Evolutionary conservation across 2,888 invertebrate genomes (phyloP).

Genomic region (Tenthredo distinguenda): DNA sequence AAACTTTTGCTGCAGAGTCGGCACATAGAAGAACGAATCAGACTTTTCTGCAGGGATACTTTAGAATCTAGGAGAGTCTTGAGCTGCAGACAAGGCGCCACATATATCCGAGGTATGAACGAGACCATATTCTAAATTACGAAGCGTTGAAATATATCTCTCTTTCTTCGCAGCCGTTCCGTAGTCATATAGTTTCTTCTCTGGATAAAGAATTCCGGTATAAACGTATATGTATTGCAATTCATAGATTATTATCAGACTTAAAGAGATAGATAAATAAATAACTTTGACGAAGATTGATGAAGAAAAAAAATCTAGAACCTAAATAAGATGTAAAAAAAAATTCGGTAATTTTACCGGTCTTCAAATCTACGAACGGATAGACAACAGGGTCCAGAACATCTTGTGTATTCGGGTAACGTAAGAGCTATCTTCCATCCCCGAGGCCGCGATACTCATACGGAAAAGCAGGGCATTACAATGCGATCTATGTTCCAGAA

Average conservation of each 20-base stretch:
- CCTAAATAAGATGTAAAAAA: neutral
- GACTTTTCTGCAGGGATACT: conserved; percentile 1
- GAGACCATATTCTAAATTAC: conserved; percentile 19
- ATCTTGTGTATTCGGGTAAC: conserved; percentile 45
- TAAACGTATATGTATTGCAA: neutral
- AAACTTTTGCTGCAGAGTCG: conserved; percentile 13
- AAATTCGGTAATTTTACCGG: neutral
- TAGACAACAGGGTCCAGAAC: conserved; percentile 39
- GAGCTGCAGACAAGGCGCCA: conserved; percentile 7
- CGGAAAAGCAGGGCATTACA: conserved; percentile 67
- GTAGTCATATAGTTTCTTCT: neutral
- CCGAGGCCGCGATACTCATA: conserved; percentile 45
- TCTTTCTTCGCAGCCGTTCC: neutral
- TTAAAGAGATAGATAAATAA: neutral
- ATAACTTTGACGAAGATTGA: neutral
- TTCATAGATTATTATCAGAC: neutral
- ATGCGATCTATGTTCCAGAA: conserved; percentile 67
- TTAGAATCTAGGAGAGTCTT: conserved; percentile 17
- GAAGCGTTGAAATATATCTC: neutral
- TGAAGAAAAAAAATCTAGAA: neutral
- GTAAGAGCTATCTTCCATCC: conserved; percentile 51
- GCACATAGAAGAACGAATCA: conserved; percentile 2
- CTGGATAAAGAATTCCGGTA: neutral
- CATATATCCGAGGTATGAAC: neutral
- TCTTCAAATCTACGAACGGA: conserved; percentile 36